Base-by-base conservation (phyloP, 1,140 invertebrate species). In the Venturia canescens region DNA sequence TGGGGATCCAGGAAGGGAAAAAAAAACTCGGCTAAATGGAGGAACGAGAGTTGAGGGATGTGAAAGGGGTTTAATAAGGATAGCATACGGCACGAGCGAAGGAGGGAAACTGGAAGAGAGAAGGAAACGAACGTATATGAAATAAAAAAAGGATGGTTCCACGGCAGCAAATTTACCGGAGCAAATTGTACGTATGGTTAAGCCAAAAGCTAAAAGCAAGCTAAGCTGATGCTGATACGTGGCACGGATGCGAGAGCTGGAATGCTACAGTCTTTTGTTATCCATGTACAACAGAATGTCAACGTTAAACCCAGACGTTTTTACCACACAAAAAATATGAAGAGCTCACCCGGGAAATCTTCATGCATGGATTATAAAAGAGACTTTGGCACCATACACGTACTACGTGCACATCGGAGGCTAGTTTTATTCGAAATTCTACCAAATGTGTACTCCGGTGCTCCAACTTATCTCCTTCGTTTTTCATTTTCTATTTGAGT, bases 261-360 rank as follows among this genome's bases (percentile, higher is more conserved):
- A 57, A n/a, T 57, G 53, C 53, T 57, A 6, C 53, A 57, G n/a
- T 23, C 53, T 57, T 57, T 57, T 57, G 53, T 57, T 57, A 57
- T 16, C 50, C 50, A 11, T 23, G 21, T 23, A 57, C 9, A 57
- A 18, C 53, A 57, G 53, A 57, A 57, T 57, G 21, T 57, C 53
- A 57, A 57, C 53, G 53, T 57, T 48, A 13, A 57, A 6, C 53
- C 18, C 53, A n/a, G 53, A 18, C 53, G 18, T 23, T n/a, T n/a
- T 23, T 4, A 57, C 53, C 3, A n/a, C 53, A 57, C 18, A 57
- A 57, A 57, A 57, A 57, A 57, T n/a, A 57, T 57, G 21, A 18
- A 23, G 53, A 23, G 21, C 21, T 57, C 53, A 57, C 53, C 21
- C 18, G 53, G 53, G 53, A 57, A 57, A 57, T 57, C 53, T 57